Percentiles rank a stretch among this genome's conserved stretches.
Evolutionary conservation across 2,113 vertebrate species (phyloP).

Genomic region (Hyla sarda): DNA sequence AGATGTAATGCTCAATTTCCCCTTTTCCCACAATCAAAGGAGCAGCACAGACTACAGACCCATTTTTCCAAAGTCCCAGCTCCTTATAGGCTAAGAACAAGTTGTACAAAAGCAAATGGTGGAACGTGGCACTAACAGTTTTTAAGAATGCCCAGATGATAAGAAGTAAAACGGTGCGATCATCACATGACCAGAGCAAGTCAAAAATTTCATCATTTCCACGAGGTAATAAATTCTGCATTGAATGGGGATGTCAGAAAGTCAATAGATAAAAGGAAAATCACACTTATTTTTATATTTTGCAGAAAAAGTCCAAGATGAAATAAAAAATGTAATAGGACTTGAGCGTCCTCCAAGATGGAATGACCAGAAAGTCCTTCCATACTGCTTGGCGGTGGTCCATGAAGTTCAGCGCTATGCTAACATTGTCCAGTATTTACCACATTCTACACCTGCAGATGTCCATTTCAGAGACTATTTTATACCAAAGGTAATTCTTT

Average conservation of each 20-base stretch:
- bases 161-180: too few relatives aligned
- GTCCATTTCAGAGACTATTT: slow-evolving; percentile 72
- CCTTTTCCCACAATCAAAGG: too few relatives aligned
- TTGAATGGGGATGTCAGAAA: neutral
- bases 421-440: slow-evolving; percentile 76
- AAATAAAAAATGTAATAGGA: slow-evolving; percentile 68
- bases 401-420: slow-evolving; percentile 88
- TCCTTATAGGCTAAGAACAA: too few relatives aligned
- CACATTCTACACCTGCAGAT: slow-evolving; percentile 67
- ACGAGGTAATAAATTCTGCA: too few relatives aligned
- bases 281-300: neutral
- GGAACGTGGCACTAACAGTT: too few relatives aligned
- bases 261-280: neutral
- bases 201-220: too few relatives aligned
- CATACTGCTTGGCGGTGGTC: slow-evolving; percentile 84
- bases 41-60: too few relatives aligned
- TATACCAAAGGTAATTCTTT: slow-evolving; percentile 74
- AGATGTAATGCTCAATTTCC: too few relatives aligned
- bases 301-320: slow-evolving; percentile 73
- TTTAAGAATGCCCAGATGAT: too few relatives aligned
- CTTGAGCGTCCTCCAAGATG: slow-evolving; percentile 60
- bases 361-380: slow-evolving; percentile 71
- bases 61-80: too few relatives aligned
- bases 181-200: too few relatives aligned
- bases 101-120: too few relatives aligned